phyloP scores from a whole-genome alignment of 2,797 vertebrate species.

The Anguilla pacifica region DNA sequence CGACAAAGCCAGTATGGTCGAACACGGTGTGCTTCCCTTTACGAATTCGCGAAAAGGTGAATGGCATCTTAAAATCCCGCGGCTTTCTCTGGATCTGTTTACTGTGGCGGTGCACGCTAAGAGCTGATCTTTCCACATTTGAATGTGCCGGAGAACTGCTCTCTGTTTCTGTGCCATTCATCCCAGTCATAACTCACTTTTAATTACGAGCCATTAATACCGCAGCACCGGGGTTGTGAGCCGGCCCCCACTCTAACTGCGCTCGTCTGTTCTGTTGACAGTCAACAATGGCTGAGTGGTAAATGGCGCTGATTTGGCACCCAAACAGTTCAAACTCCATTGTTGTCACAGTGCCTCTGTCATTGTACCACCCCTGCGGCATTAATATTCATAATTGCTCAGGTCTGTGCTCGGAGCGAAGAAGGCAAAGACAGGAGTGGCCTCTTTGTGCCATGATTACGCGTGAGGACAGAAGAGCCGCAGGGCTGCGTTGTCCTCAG shows the following conservation, averaged over 20 bases:
- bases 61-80: background rate
- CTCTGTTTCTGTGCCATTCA: constrained; percentile 30
- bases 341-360: constrained; percentile 30
- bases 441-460: constrained; percentile 34
- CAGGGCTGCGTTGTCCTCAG: background rate
- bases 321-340: constrained; percentile 21
- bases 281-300: constrained; percentile 35
- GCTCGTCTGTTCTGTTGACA: constrained; percentile 39
- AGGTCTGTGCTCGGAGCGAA: constrained; percentile 2
- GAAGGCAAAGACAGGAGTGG: constrained; percentile 6
- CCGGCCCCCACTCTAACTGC: constrained; percentile 25
- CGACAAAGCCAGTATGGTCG: background rate
- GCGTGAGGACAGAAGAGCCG: constrained; percentile 19
- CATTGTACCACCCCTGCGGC: constrained; percentile 20
- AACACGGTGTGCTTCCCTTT: background rate
- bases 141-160: constrained; percentile 1
- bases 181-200: constrained; percentile 38
- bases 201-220: constrained; percentile 40
- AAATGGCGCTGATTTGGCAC: constrained; percentile 33
- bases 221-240: constrained; percentile 21
- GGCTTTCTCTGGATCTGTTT: constrained; percentile 17
- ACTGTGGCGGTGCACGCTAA: background rate
- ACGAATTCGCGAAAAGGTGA: background rate
- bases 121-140: constrained; percentile 18
- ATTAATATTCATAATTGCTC: constrained; percentile 41